These are phyloP conservation scores for Ceratosolen solmsi DNA, from an alignment of 1,140 invertebrate species.

Conservation along the genomic window DNA sequence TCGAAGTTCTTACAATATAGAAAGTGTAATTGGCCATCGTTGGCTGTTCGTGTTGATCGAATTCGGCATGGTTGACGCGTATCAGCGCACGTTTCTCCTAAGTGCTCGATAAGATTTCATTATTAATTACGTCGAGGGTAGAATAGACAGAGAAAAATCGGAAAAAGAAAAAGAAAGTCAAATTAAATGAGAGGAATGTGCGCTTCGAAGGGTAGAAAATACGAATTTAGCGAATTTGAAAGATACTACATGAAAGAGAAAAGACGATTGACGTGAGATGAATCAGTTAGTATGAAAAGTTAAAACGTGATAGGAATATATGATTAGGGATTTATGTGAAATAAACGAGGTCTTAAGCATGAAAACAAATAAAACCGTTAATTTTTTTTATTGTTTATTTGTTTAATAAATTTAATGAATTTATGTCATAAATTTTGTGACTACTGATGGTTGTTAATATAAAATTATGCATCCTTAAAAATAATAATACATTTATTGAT, in stretches of 20 bases:
- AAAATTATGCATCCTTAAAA: no score
- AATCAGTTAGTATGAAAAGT: neutral
- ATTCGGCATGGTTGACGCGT: neutral
- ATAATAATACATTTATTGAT: no score
- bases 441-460: no score
- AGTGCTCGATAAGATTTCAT: conserved; percentile 29
- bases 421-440: no score
- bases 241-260: neutral
- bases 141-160: neutral
- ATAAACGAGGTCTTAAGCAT: neutral
- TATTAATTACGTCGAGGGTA: conserved; percentile 32
- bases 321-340: neutral
- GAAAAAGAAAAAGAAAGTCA: neutral
- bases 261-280: conserved; percentile 20
- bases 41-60: neutral
- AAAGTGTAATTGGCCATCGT: conserved; percentile 16
- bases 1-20: neutral
- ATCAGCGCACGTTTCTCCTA: neutral
- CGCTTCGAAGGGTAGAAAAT: neutral
- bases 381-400: neutral
- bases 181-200: neutral
- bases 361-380: neutral
- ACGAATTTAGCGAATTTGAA: neutral
- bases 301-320: conserved; percentile 15
- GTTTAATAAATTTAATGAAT: neutral